These are phyloP conservation scores for Monochamus alternatus DNA, from an alignment of 2,888 invertebrate genomes.

Conservation along the genomic window DNA sequence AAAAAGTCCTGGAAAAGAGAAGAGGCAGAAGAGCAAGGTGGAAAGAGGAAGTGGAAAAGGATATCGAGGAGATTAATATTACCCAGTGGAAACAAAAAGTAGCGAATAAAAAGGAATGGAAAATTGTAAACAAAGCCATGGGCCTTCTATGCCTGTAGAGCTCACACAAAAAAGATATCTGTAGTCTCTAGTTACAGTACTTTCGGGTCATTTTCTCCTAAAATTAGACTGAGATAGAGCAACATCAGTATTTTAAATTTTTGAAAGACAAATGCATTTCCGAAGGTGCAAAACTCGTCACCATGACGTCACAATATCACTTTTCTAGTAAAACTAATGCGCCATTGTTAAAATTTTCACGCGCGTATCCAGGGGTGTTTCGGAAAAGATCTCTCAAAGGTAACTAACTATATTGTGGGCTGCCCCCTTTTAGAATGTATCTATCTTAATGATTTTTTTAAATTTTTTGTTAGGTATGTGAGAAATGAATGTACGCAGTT, in stretches of 20 bases:
- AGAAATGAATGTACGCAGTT: slow-evolving; percentile 67
- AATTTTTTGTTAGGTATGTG: slow-evolving; percentile 62
- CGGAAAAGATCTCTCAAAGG: slow-evolving; percentile 98
- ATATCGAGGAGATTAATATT: too few species aligned
- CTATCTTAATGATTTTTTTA: slow-evolving; percentile 61
- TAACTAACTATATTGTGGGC: slow-evolving; percentile 79
- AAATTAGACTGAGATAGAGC: slow-evolving; percentile 1
- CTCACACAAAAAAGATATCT: not conserved
- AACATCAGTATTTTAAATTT: not conserved
- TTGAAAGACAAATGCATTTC: not conserved
- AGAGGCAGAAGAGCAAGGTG: too few species aligned
- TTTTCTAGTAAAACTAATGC: slow-evolving; percentile 51
- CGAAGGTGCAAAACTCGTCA: slow-evolving; percentile 31
- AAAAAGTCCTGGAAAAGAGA: too few species aligned
- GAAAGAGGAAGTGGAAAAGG: too few species aligned
- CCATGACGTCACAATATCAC: slow-evolving; percentile 51
- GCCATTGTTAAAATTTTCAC: slow-evolving; percentile 72
- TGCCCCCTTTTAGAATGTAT: slow-evolving; percentile 72
- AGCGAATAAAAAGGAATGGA: too few species aligned
- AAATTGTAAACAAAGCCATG: too few species aligned
- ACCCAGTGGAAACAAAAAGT: too few species aligned
- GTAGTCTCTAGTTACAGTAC: not conserved
- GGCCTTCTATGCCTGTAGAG: too few species aligned
- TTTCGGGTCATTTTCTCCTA: not conserved
- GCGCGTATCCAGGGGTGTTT: slow-evolving; percentile 88